Conservation (phyloP, 2,888 invertebrate genomes). For the Aromia moschata region DNA sequence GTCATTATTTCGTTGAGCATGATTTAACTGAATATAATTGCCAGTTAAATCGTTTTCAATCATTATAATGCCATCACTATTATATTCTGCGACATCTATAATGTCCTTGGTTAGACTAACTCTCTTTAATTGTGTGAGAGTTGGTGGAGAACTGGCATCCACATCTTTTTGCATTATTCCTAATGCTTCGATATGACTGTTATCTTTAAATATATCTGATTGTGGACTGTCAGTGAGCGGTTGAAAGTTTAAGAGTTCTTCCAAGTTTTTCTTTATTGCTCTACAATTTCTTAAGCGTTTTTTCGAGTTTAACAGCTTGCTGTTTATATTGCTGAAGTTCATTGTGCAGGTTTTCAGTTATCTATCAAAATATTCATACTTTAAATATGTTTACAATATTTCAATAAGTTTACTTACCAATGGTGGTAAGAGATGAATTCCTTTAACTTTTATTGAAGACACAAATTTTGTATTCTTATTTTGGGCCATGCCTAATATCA, state of each 20-base stretch:
- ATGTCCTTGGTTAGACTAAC: slow-evolving; percentile 51
- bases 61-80: slow-evolving; percentile 45
- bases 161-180: slow-evolving; percentile 34
- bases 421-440: slow-evolving; percentile 78
- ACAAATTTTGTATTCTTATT: slow-evolving; percentile 61
- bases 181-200: slow-evolving; percentile 40
- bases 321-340: slow-evolving; percentile 76
- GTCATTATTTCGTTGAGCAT: too few species aligned
- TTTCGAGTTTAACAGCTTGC: slow-evolving; percentile 73
- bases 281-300: slow-evolving; percentile 65
- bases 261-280: slow-evolving; percentile 57
- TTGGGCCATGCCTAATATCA: neutral
- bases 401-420: slow-evolving; percentile 68
- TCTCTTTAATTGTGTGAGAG: slow-evolving; percentile 27
- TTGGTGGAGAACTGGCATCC: neutral
- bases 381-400: slow-evolving; percentile 45
- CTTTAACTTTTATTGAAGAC: slow-evolving; percentile 79
- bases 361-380: slow-evolving; percentile 60
- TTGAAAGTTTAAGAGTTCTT: slow-evolving; percentile 42
- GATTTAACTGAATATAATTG: neutral
- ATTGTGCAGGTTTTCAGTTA: slow-evolving; percentile 70
- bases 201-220: slow-evolving; percentile 34
- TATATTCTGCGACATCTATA: slow-evolving; percentile 53
- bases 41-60: slow-evolving; percentile 30
- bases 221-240: slow-evolving; percentile 30